phyloP scores from a whole-genome alignment of 2,797 vertebrate species.

The Alauda arvensis region DNA sequence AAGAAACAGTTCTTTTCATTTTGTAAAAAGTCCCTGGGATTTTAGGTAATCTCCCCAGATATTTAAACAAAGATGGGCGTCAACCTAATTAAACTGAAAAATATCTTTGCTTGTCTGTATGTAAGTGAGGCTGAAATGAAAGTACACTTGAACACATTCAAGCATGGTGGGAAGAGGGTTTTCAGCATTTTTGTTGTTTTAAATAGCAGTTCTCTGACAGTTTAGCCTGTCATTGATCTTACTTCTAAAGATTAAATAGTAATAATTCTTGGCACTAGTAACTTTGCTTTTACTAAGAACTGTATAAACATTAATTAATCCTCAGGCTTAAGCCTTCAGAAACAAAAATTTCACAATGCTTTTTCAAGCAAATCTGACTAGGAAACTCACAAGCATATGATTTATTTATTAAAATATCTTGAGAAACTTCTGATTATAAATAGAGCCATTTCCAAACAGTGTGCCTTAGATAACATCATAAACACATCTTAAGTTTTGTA shows the following conservation, averaged over 20 bases:
- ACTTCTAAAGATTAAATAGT: slow-evolving; percentile 45
- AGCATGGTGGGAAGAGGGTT: neutral
- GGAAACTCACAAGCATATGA: slow-evolving; percentile 16
- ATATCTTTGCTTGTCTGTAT: neutral
- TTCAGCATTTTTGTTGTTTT: slow-evolving; percentile 33
- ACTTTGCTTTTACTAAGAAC: slow-evolving; percentile 45
- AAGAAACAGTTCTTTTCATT: neutral
- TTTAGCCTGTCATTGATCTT: slow-evolving; percentile 38
- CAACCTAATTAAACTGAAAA: slow-evolving; percentile 21
- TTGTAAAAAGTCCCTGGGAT: neutral
- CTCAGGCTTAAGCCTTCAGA: slow-evolving; percentile 38
- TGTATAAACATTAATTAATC: slow-evolving; percentile 66
- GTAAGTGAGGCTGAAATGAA: neutral
- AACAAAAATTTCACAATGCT: slow-evolving; percentile 26
- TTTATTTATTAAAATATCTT: slow-evolving; percentile 44
- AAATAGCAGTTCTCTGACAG: slow-evolving; percentile 20
- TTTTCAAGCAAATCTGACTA: slow-evolving; percentile 47
- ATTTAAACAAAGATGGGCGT: neutral
- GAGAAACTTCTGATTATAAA: slow-evolving; percentile 46
- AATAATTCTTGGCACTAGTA: slow-evolving; percentile 48
- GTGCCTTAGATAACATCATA: slow-evolving; percentile 46
- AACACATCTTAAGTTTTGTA: slow-evolving; percentile 59
- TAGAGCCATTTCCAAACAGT: slow-evolving; percentile 45
- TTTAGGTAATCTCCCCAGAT: neutral
- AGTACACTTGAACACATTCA: neutral